Evolutionary conservation across 2,113 vertebrate genomes (phyloP), one percentile per base, ranked within the genome.

Genomic region (Xiphorhynchus elegans): DNA sequence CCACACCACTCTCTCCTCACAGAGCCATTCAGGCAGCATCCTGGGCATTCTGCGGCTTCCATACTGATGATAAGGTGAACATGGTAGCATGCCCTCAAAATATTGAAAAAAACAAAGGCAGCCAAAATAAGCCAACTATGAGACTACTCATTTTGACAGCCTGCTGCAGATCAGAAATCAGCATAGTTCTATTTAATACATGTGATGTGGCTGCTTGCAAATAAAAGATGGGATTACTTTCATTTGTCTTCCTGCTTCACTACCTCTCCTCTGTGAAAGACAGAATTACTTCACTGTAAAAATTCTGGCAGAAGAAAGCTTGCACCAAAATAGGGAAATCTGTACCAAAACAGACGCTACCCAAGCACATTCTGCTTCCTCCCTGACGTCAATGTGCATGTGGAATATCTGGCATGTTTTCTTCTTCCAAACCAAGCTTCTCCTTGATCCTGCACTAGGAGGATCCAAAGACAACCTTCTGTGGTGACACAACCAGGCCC

Each of bases 351-450:
- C 7, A 10, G 58, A 83, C 35, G 40, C 8, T 15, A 42, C 23
- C 50, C 21, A 50, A 35, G 44, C 29, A 55, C 39, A 52, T 0
- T 1, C 29, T n/a, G 46, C 64, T 87, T 13, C 9, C 10, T 84
- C 44, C 23, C 62, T 31, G 13, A n/a, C 13, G 4, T 1, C 17
- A 17, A 63, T 5, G 25, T 5, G 9, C 8, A 29, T 1, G 3
- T 2, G 17, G 17, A 49, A 2, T 13, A 64, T 7, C 3, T 3
- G 42, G 11, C 46, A 58, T 1, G 18, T 35, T 60, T 31, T 19
- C 33, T 35, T 53, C 46, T 82, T 68, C n/a, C 50, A 47, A 56
- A 75, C 4, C 0, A 1, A 60, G 44, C 1, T 39, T 37, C 11
- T 2, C 21, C 42, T 35, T 0, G 0, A 68, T 18, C 40, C 33